Conservation (phyloP, 2,113 vertebrate genomes). For the Malurus elegans region DNA sequence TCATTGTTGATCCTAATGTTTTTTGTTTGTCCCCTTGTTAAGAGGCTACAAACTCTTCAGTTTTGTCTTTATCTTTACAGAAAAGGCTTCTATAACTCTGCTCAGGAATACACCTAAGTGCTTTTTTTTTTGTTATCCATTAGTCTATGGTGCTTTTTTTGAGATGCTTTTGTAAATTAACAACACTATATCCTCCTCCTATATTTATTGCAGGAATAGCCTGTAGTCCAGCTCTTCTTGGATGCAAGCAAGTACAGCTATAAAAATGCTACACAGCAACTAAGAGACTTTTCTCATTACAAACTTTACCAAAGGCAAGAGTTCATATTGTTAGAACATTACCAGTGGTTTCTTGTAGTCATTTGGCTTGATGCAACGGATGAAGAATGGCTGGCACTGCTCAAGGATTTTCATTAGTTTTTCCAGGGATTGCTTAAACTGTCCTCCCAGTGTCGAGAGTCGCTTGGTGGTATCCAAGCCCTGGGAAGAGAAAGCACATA, state of each 20-base stretch:
- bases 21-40: background rate
- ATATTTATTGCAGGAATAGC: background rate
- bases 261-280: background rate
- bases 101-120: background rate
- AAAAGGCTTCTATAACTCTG: background rate
- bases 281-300: background rate
- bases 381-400: constrained; percentile 89
- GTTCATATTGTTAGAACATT: constrained; percentile 1
- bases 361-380: constrained; percentile 98
- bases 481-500: constrained; percentile 58
- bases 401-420: constrained; percentile 92
- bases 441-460: constrained; percentile 81
- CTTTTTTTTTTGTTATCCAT: background rate
- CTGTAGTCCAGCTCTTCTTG: background rate
- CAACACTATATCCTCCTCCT: background rate
- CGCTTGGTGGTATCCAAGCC: constrained; percentile 76
- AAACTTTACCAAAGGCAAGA: background rate
- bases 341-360: constrained; percentile 95
- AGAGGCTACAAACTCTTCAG: background rate
- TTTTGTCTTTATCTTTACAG: background rate
- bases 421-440: constrained; percentile 95
- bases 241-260: background rate
- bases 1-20: background rate
- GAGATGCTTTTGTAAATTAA: background rate
- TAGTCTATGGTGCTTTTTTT: background rate